Evolutionary conservation across 2,113 vertebrate genomes (phyloP), one percentile per base, ranked within the genome.

Genomic region (Theristicus caerulescens): DNA sequence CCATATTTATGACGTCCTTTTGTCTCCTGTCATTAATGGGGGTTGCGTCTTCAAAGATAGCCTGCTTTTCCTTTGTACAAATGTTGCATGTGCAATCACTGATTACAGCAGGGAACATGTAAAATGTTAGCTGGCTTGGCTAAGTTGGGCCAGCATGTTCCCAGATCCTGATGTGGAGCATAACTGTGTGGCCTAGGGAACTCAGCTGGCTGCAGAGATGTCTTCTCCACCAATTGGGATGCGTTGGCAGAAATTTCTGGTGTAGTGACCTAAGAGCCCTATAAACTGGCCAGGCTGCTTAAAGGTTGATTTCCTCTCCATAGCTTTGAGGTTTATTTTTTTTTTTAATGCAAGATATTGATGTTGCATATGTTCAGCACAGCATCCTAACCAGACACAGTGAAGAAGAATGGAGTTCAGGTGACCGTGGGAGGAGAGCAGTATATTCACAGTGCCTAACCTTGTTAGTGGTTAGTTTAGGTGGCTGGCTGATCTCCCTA

Each of bases 81-180:
- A 51, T 44, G 11, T 9, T 27, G 31, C 6, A 1, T 0, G 3
- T 66, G 20, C 51, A 44, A 18, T 55, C 17, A 3, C 20, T 16
- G 59, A 34, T 9, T 24, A 8, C 24, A 29, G 3, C 9, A 54
- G 31, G 8, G 44, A 49, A 13, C 4, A 0, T 21, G 26, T 42
- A 42, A 42, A 42, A 42, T 42, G 31, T 32, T 2, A 9, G 10
- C 16, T 49, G 5, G 6, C 25, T 57, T 40, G 58, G 4, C 24
- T 15, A 2, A 47, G 5, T 7, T 40, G 44, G 27, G 27, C 21
- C 44, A 36, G 38, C 31, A 0, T 25, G 6, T 3, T 42, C 29
- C 52, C 40, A 51, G 19, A 51, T 59, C 36, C 49, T 55, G 64
- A 32, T 57, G 7, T 2, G 11, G 6, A 6, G 15, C 18, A 11